Percentiles rank a stretch among this genome's conserved stretches.
phyloP scores from a whole-genome alignment of 2,113 vertebrate genomes.

The Genyomyrus donnyi region DNA sequence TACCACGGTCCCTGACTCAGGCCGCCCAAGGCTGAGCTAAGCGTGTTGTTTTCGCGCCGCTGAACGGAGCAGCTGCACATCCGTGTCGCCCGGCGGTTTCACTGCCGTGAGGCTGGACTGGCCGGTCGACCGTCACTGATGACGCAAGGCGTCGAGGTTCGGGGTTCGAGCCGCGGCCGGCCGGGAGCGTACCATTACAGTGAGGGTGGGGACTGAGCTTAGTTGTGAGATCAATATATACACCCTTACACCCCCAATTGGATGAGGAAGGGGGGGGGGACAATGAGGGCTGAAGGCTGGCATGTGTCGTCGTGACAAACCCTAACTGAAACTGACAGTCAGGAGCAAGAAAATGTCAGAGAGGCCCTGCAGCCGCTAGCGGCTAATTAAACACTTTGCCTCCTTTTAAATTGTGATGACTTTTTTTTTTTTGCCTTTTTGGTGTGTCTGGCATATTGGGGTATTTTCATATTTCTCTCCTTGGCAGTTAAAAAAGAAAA shows the following conservation, averaged over 20 bases:
- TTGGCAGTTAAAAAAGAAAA: neutral
- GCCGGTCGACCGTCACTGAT: neutral
- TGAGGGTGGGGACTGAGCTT: neutral
- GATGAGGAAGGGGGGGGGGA: neutral
- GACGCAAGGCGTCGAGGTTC: neutral
- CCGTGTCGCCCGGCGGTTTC: neutral
- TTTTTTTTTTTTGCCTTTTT: conserved; percentile 1
- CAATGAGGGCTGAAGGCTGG: neutral
- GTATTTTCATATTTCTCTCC: conserved; percentile 3
- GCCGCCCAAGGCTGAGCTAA: neutral
- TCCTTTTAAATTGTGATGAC: neutral
- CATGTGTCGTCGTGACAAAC: neutral
- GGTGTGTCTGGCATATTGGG: neutral
- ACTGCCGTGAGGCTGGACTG: neutral
- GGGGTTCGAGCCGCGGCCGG: neutral
- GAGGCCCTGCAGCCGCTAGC: neutral
- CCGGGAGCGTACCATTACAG: neutral
- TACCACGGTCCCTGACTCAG: neutral
- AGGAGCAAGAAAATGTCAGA: neutral
- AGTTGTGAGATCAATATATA: neutral
- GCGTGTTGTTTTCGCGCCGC: neutral
- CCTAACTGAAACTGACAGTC: conserved; percentile 12
- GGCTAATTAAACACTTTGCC: neutral
- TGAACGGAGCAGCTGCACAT: neutral
- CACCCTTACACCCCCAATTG: neutral